These are phyloP conservation scores for Linnaemya tessellans DNA, from an alignment of 2,888 invertebrate genomes.

Conservation along the genomic window DNA sequence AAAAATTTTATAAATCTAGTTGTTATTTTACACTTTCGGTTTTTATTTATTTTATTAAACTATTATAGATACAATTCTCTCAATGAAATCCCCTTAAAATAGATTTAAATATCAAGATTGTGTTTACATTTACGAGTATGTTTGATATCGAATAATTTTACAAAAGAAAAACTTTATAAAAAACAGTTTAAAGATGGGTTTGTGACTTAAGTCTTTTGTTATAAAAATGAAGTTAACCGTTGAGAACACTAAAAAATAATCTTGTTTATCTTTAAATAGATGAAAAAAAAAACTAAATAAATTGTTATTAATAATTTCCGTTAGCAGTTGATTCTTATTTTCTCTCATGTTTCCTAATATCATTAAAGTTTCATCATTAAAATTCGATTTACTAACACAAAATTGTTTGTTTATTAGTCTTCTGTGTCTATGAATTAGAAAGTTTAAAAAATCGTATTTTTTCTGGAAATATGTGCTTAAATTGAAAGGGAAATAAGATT, in stretches of 20 bases:
- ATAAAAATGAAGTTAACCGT: not conserved
- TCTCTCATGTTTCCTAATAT: not conserved
- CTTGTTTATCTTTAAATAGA: not conserved
- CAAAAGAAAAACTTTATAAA: not conserved
- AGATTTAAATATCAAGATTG: not conserved
- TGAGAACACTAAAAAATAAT: not conserved
- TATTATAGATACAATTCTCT: not conserved
- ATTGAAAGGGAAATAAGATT: not conserved
- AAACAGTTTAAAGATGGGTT: not conserved
- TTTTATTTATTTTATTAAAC: not conserved
- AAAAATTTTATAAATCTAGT: not conserved
- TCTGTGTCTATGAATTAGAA: not conserved
- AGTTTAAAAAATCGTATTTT: not conserved
- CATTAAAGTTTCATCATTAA: slow-evolving; percentile 4
- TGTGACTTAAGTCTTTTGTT: slow-evolving; percentile 13
- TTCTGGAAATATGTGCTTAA: no score
- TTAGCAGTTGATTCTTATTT: not conserved
- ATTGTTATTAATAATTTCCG: slow-evolving; percentile 3
- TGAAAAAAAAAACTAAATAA: not conserved
- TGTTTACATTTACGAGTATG: not conserved
- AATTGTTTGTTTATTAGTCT: not conserved
- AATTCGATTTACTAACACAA: not conserved
- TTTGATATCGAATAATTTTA: not conserved
- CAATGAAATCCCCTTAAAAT: not conserved
- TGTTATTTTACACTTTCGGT: not conserved